Percentiles rank a stretch among this genome's conserved stretches.
Conservation (phyloP, 2,113 vertebrate genomes). For the Clinocottus analis region DNA sequence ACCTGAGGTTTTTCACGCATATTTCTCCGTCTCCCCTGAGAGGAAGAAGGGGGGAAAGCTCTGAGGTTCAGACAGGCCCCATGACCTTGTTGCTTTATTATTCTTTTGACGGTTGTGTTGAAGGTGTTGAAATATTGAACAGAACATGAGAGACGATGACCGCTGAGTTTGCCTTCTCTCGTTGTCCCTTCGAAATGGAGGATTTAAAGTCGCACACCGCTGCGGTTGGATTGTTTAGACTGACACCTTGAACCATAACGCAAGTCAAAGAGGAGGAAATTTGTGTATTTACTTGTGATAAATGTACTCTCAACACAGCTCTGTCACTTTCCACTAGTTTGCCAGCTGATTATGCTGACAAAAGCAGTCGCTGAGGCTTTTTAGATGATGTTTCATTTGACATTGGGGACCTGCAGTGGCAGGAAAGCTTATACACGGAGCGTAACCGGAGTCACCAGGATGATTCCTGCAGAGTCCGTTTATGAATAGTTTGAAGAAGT, state of each 20-base stretch:
- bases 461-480: background rate
- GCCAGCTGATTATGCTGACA: constrained; percentile 26
- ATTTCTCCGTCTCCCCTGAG: constrained; percentile 83
- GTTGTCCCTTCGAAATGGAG: constrained; percentile 58
- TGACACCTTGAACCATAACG: constrained; percentile 87
- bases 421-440: background rate
- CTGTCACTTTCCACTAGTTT: constrained; percentile 52
- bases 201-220: constrained; percentile 84
- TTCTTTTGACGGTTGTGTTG: constrained; percentile 85
- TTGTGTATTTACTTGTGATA: constrained; percentile 80
- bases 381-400: constrained; percentile 21
- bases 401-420: background rate
- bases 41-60: constrained; percentile 75
- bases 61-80: constrained; percentile 86
- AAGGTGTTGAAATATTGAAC: constrained; percentile 89
- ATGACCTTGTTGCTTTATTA: constrained; percentile 87
- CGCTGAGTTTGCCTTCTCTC: constrained; percentile 76
- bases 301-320: constrained; percentile 80
- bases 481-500: background rate
- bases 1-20: constrained; percentile 73
- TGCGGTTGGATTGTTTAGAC: constrained; percentile 89
- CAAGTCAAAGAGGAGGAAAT: constrained; percentile 82
- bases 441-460: background rate
- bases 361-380: constrained; percentile 17
- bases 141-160: constrained; percentile 87